Evolutionary conservation across 1,140 invertebrate species (phyloP).

Genomic region (Pogonognathellus flavescens): DNA sequence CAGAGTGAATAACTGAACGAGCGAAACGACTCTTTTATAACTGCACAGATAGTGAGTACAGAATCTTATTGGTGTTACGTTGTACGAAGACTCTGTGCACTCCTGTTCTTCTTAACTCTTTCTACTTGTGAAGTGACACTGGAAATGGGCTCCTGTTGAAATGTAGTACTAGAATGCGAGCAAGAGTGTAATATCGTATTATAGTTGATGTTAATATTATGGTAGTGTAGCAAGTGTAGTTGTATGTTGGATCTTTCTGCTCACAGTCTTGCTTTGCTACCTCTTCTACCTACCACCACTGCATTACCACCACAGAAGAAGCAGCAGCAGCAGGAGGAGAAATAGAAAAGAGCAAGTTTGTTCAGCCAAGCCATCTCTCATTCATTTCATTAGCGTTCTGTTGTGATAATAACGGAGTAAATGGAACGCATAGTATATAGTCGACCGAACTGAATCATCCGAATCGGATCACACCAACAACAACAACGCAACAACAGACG

Average conservation of each 20-base stretch:
- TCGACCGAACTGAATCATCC: slow-evolving; percentile 1
- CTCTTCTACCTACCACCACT: neutral
- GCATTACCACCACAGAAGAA: neutral
- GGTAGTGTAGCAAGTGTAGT: too few relatives aligned
- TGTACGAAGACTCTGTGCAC: neutral
- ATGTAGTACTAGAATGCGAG: slow-evolving; percentile 23
- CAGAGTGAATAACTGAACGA: neutral
- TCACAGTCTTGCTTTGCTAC: neutral
- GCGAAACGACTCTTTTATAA: neutral
- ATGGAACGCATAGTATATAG: neutral
- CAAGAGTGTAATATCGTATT: too few relatives aligned
- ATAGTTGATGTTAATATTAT: too few relatives aligned
- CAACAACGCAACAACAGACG: too few relatives aligned
- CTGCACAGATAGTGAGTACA: slow-evolving; percentile 21
- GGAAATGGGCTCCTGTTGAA: slow-evolving; percentile 34
- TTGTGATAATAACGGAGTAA: slow-evolving; percentile 17
- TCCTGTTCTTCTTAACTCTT: slow-evolving; percentile 16
- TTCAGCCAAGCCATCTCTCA: neutral
- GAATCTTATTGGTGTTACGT: neutral
- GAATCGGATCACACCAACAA: slow-evolving; percentile 9
- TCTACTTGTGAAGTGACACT: slow-evolving; percentile 35
- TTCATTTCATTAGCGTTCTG: slow-evolving; percentile 40
- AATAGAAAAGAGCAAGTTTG: neutral
- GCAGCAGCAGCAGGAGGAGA: neutral
- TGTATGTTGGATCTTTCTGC: too few relatives aligned